Evolutionary conservation across 92 coral and sea anemone genomes (phyloP).

Genomic region (Palythoa heliodiscus): DNA sequence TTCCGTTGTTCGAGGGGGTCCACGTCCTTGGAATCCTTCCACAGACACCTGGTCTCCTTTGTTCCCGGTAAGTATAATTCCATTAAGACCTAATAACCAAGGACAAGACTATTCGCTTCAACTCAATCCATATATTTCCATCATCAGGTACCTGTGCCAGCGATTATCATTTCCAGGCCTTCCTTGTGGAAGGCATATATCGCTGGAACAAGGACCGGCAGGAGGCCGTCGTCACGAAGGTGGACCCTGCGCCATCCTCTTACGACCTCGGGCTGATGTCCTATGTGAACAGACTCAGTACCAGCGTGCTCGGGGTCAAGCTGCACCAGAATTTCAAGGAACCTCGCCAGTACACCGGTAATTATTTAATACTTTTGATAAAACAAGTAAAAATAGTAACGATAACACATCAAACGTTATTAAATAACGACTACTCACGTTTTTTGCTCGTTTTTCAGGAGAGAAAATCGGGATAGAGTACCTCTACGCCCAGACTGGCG

Average conservation of each 20-base stretch:
- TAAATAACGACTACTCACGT: too few relatives aligned
- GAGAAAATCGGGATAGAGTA: not conserved
- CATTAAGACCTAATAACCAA: not conserved
- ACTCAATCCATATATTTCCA: not conserved
- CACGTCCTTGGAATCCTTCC: slow-evolving; percentile 40
- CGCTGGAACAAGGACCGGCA: slow-evolving; percentile 50
- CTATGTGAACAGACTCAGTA: not conserved
- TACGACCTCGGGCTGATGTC: not conserved
- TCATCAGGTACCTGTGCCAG: not conserved
- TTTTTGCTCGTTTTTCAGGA: too few relatives aligned
- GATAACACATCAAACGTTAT: too few relatives aligned
- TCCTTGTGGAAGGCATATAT: slow-evolving; percentile 17
- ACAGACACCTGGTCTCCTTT: slow-evolving; percentile 28
- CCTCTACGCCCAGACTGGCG: not conserved
- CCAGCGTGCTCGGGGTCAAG: not conserved
- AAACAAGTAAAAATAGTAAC: too few relatives aligned
- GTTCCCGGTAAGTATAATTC: not conserved
- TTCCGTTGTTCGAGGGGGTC: slow-evolving; percentile 27
- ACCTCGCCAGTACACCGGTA: not conserved
- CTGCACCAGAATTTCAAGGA: not conserved
- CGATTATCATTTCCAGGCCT: slow-evolving; percentile 38
- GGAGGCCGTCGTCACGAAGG: slow-evolving; percentile 14
- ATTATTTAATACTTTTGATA: not conserved
- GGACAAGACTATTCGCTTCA: not conserved
- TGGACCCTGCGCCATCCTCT: not conserved